Evolutionary conservation across 2,113 vertebrate genomes (phyloP), one percentile per base, ranked within the genome.

Genomic region (Hypomesus transpacificus): DNA sequence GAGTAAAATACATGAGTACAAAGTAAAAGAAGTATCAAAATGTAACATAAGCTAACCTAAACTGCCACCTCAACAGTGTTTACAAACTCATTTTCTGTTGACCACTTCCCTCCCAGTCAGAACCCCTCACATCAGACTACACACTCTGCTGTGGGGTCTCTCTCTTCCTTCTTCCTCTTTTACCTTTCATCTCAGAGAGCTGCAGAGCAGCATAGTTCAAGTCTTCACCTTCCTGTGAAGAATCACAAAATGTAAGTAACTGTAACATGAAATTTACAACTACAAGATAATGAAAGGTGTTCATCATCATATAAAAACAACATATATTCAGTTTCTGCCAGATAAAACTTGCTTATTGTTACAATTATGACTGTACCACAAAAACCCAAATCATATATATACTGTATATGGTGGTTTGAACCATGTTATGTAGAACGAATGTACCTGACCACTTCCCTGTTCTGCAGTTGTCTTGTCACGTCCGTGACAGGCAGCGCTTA

Each of bases 201-300:
- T 24, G 6, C 46, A 67, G 17, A 18, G 65, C 65, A 18, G 65
- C 65, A 18, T 67, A 67, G 21, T 67, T 67, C 22, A 67, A 59
- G 5, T 39, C 14, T 9, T 21, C 3, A 66, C 28, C 2, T 31
- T 2, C 17, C 13, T 66, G 9, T 46, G n/a, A 20, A 34, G 0
- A 50, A n/a, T 17, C 8, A n/a, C 7, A 17, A 20, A 18, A 57
- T 6, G 18, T n/a, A 2, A 57, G 18, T 20, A n/a, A 8, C 6
- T 18, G 54, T 57, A 8, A 57, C 18, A 21, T 2, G 8, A 57
- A 18, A 57, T 6, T 9, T 57, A 8, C 20, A 17, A 8, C 1
- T 18, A 5, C 1, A 20, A 57, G 1, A 57, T 8, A n/a, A 57
- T 0, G 8, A n/a, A 20, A 57, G 16, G 53, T 54, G 17, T 17